Evolutionary conservation across 2,113 vertebrate species (phyloP).

Genomic region (Sebastes schlegelii): DNA sequence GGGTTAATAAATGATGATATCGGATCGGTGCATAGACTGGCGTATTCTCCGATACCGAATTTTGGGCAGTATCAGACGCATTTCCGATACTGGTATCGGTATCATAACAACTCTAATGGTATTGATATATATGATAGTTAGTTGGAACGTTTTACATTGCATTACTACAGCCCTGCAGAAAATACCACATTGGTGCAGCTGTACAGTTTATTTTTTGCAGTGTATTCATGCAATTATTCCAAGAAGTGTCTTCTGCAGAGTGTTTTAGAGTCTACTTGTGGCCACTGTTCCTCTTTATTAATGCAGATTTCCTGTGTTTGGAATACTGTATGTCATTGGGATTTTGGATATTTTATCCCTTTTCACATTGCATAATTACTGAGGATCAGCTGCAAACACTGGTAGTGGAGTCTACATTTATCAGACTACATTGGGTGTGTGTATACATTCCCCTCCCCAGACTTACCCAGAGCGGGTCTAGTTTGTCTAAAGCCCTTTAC

Average conservation of each 20-base stretch:
- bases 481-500: slow-evolving; percentile 40
- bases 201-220: no score
- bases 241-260: no score
- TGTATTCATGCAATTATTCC: not conserved
- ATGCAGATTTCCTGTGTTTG: not conserved
- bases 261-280: not conserved
- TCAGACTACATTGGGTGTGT: not conserved
- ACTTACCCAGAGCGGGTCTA: slow-evolving; percentile 18
- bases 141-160: no score
- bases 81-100: no score
- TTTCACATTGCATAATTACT: not conserved
- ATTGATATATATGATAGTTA: not conserved
- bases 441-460: slow-evolving; percentile 6
- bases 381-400: not conserved
- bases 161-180: no score
- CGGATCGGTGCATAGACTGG: no score
- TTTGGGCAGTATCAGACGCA: no score
- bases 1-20: no score
- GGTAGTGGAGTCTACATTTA: not conserved
- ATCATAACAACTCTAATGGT: no score
- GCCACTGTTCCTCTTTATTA: not conserved
- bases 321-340: slow-evolving; percentile 1
- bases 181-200: no score
- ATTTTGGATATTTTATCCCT: not conserved
- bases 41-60: no score